These are phyloP conservation scores for Varanus salvator DNA, from an alignment of 2,113 vertebrate species.

Conservation along the genomic window DNA sequence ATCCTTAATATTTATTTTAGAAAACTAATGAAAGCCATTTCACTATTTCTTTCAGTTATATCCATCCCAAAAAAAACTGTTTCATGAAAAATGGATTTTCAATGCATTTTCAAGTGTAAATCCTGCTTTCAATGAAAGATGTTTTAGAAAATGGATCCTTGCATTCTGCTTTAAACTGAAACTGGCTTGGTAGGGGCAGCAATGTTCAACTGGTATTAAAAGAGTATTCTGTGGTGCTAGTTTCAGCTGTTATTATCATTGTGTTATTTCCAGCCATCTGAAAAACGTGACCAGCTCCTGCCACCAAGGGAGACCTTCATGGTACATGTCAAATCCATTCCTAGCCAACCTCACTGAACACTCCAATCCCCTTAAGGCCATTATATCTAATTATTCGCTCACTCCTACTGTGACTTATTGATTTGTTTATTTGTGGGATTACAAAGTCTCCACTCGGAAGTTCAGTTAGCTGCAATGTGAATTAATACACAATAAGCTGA, in stretches of 20 bases:
- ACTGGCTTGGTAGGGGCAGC: background rate
- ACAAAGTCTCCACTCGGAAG: slow-evolving; percentile 1
- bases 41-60: background rate
- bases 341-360: background rate
- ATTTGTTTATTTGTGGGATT: slow-evolving; percentile 28
- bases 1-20: background rate
- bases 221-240: background rate
- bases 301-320: background rate
- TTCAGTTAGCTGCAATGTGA: background rate
- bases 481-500: background rate
- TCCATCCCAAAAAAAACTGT: background rate
- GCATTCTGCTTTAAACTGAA: slow-evolving; percentile 10
- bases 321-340: slow-evolving; percentile 19
- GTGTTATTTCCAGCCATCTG: background rate
- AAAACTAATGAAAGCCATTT: background rate
- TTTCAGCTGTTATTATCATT: slow-evolving; percentile 23
- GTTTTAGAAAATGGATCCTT: background rate
- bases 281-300: slow-evolving; percentile 6
- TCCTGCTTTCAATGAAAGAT: background rate
- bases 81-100: slow-evolving; percentile 1
- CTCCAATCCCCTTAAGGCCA: slow-evolving; percentile 2
- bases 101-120: background rate
- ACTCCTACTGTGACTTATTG: slow-evolving; percentile 27
- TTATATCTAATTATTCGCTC: slow-evolving; percentile 10
- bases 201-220: background rate